phyloP scores from a whole-genome alignment of 2,113 vertebrate species.

The Aviceda subcristata region DNA sequence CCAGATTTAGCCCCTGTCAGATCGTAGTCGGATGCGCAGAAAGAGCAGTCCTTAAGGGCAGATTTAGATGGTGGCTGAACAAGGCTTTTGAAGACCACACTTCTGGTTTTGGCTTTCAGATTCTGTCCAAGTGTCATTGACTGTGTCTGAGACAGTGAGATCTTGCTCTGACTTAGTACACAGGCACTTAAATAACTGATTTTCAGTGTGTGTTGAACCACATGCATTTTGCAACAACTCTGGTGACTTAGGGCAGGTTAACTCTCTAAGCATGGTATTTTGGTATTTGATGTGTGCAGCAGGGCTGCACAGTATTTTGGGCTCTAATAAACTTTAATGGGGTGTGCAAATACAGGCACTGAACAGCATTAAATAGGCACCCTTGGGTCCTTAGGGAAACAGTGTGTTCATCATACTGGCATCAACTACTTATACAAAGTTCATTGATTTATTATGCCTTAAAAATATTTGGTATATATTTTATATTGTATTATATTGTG shows the following conservation, averaged over 20 bases:
- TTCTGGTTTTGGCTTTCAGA: not conserved
- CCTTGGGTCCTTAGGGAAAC: not conserved
- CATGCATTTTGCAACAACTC: not conserved
- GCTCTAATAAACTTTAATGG: not conserved
- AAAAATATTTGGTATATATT: not conserved
- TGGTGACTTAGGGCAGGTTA: not conserved
- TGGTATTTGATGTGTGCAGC: not conserved
- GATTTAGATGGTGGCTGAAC: not conserved
- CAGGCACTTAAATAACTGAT: not conserved
- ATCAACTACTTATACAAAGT: not conserved
- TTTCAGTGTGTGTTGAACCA: not conserved
- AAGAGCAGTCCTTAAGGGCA: not conserved
- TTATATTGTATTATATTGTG: not conserved
- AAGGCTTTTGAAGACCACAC: not conserved
- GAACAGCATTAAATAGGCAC: not conserved
- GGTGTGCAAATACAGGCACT: not conserved
- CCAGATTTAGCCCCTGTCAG: not conserved
- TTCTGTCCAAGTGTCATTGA: not conserved
- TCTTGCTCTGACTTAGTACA: not conserved
- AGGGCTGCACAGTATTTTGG: not conserved
- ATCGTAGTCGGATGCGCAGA: not conserved
- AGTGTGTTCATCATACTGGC: not conserved
- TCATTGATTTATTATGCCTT: not conserved
- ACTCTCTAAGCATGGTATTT: not conserved
- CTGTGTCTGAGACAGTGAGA: not conserved